Evolutionary conservation across 2,113 vertebrate species (phyloP).

Genomic region (Dipodomys ordii): DNA sequence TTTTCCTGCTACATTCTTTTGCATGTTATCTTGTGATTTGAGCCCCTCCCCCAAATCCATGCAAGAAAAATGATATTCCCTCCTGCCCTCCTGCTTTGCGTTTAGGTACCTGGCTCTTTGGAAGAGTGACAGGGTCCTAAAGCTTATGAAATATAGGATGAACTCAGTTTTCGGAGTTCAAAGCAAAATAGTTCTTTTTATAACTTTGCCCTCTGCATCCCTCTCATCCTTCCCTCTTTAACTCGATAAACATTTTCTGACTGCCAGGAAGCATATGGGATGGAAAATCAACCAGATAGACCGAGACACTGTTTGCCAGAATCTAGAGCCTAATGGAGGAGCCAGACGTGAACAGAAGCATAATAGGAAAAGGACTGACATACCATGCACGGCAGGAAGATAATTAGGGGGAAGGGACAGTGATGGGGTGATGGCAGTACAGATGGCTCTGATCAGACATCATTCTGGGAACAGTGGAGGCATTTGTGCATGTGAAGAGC

Average conservation of each 20-base stretch:
- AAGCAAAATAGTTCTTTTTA: neutral
- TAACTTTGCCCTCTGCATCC: neutral
- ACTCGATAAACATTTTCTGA: neutral
- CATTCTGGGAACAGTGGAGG: neutral
- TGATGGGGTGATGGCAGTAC: neutral
- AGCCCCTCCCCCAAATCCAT: neutral
- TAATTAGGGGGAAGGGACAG: neutral
- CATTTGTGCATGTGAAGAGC: neutral
- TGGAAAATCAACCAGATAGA: neutral
- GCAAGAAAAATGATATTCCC: neutral
- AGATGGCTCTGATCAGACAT: neutral
- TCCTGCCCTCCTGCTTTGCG: neutral
- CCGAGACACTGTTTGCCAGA: neutral
- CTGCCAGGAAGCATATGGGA: neutral
- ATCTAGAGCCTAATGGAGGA: neutral
- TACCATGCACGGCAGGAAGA: neutral
- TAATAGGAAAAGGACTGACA: too few relatives aligned
- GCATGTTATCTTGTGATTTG: neutral
- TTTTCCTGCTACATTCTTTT: neutral
- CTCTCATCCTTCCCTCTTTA: neutral
- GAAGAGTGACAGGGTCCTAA: neutral
- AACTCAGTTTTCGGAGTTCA: neutral
- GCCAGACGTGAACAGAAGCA: neutral
- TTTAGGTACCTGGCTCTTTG: neutral
- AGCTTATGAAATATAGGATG: neutral